Conservation (phyloP, 2,113 vertebrate species). For the Aphyosemion australe region DNA sequence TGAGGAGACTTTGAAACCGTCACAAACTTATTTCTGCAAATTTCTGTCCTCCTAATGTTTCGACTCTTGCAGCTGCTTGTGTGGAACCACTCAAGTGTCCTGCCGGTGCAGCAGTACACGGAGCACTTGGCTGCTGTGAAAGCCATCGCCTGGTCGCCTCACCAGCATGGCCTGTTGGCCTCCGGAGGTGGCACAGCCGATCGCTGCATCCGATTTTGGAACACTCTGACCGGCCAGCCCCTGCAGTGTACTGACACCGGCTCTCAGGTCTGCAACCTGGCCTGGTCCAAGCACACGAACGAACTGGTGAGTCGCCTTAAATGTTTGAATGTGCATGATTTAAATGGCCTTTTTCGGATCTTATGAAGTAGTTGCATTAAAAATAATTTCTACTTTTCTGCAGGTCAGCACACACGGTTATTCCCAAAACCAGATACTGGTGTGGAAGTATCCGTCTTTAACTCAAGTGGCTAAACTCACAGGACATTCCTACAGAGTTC, state of each 20-base stretch:
- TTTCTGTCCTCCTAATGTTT: not conserved
- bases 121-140: conserved; percentile 98
- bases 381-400: not conserved
- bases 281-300: conserved; percentile 98
- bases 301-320: conserved; percentile 85
- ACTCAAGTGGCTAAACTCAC: conserved; percentile 98
- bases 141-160: conserved; percentile 97
- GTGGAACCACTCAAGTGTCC: conserved; percentile 96
- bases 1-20: not conserved
- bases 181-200: conserved; percentile 94
- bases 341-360: not conserved
- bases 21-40: not conserved
- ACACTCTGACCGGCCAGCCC: conserved; percentile 95
- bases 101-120: conserved; percentile 95
- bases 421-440: conserved; percentile 98
- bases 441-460: conserved; percentile 98
- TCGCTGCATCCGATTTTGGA: conserved; percentile 99
- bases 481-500: conserved; percentile 94
- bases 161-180: conserved; percentile 94
- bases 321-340: not conserved
- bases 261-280: conserved; percentile 97
- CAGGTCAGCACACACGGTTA: conserved; percentile 99
- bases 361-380: not conserved
- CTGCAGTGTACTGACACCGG: conserved; percentile 97
- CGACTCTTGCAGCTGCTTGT: conserved; percentile 85